phyloP scores from a whole-genome alignment of 2,797 vertebrate species.

The Phataginus tricuspis region DNA sequence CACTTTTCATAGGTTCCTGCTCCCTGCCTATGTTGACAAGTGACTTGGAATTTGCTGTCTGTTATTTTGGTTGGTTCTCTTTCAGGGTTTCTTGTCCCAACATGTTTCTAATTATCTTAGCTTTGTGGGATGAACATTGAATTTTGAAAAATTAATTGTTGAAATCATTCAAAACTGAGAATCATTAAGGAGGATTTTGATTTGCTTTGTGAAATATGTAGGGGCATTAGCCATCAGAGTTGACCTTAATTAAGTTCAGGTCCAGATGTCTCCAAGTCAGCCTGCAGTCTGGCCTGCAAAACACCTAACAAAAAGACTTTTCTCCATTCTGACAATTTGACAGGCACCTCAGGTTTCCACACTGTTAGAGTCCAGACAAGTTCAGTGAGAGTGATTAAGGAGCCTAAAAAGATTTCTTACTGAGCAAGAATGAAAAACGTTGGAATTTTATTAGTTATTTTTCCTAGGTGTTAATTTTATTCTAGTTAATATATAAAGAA shows the following conservation, averaged over 20 bases:
- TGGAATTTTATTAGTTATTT: not conserved
- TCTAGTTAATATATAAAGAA: not conserved
- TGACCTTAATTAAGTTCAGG: not conserved
- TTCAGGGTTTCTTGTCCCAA: not conserved
- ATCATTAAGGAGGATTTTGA: not conserved
- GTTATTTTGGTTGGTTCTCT: not conserved
- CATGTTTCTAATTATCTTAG: not conserved
- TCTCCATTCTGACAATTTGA: not conserved
- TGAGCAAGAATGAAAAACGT: not conserved
- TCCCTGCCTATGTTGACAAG: not conserved
- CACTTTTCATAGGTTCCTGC: not conserved
- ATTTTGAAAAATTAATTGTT: slow-evolving; percentile 29
- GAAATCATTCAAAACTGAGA: slow-evolving; percentile 1
- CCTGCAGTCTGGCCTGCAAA: not conserved
- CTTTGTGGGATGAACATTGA: not conserved
- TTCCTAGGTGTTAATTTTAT: not conserved
- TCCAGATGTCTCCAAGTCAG: not conserved
- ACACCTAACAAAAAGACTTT: not conserved
- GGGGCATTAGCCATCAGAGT: not conserved
- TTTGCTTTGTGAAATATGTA: not conserved
- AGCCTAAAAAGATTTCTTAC: not conserved
- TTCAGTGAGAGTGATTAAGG: not conserved
- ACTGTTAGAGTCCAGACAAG: not conserved
- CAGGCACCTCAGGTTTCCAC: not conserved
- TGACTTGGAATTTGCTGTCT: not conserved